Evolutionary conservation across 2,113 vertebrate genomes (phyloP).

Genomic region (Catagonus wagneri): DNA sequence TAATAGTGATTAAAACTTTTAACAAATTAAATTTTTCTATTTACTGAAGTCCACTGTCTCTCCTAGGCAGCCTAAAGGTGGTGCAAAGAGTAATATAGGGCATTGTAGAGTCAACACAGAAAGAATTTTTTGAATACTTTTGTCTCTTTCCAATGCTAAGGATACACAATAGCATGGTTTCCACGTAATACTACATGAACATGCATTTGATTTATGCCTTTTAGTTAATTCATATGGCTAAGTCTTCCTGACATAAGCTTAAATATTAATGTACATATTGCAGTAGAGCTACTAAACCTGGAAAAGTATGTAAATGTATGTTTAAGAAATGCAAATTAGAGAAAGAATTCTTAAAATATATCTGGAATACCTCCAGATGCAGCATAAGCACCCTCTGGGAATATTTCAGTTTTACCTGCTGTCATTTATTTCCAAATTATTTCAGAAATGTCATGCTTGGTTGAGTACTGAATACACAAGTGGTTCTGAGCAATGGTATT

Average conservation of each 20-base stretch:
- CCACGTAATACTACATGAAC: background rate
- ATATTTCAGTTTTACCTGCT: conserved; percentile 74
- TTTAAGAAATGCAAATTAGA: conserved; percentile 68
- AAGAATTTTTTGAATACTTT: background rate
- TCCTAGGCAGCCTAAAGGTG: background rate
- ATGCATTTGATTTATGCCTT: conserved; percentile 48
- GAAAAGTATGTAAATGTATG: conserved; percentile 69
- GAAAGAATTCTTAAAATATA: background rate
- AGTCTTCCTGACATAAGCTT: conserved; percentile 34
- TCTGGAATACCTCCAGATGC: conserved; percentile 60
- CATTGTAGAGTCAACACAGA: background rate
- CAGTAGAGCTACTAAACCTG: conserved; percentile 52
- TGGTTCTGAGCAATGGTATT: conserved; percentile 61
- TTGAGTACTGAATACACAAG: conserved; percentile 69
- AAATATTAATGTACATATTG: conserved; percentile 71
- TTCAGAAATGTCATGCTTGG: conserved; percentile 63
- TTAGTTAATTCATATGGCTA: conserved; percentile 59
- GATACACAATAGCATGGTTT: background rate
- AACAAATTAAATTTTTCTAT: background rate
- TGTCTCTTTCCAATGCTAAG: background rate
- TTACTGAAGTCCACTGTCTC: background rate
- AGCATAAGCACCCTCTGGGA: conserved; percentile 58
- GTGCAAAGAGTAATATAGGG: background rate
- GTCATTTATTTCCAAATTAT: conserved; percentile 55
- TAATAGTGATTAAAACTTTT: background rate